phyloP scores from a whole-genome alignment of 2,113 vertebrate genomes.

The Sakesphorus luctuosus region DNA sequence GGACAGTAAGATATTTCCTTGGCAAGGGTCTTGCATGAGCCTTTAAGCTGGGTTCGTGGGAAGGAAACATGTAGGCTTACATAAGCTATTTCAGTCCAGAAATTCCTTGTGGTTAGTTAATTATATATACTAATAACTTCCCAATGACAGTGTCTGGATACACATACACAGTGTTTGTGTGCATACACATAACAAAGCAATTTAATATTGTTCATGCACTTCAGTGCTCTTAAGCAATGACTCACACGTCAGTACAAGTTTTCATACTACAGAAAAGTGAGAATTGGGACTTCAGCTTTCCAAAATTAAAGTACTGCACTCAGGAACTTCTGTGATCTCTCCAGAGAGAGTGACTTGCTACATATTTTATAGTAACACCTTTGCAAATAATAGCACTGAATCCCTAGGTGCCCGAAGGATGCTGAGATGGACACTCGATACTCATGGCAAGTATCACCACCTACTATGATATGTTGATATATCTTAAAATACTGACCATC shows the following conservation, averaged over 20 bases:
- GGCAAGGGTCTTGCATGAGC: neutral
- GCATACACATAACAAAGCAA: neutral
- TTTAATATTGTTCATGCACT: neutral
- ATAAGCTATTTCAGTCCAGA: conserved; percentile 1
- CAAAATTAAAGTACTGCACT: neutral
- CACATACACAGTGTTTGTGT: neutral
- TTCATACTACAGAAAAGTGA: neutral
- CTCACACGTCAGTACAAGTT: neutral
- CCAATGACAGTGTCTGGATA: neutral
- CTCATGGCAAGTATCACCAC: fast-evolving
- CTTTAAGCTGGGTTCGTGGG: neutral
- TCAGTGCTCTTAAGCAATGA: neutral
- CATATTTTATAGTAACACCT: neutral
- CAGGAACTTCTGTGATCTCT: neutral
- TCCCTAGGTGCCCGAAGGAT: neutral
- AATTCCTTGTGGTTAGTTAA: conserved; percentile 31
- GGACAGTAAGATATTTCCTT: neutral
- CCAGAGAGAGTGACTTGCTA: neutral
- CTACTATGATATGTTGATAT: fast-evolving
- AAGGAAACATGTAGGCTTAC: neutral
- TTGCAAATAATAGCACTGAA: neutral
- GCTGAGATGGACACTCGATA: neutral
- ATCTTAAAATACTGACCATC: neutral
- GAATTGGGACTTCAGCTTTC: neutral
- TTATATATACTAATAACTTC: conserved; percentile 28